Conservation (phyloP, 2,888 invertebrate species). For the Nematopogon swammerdamellus region DNA sequence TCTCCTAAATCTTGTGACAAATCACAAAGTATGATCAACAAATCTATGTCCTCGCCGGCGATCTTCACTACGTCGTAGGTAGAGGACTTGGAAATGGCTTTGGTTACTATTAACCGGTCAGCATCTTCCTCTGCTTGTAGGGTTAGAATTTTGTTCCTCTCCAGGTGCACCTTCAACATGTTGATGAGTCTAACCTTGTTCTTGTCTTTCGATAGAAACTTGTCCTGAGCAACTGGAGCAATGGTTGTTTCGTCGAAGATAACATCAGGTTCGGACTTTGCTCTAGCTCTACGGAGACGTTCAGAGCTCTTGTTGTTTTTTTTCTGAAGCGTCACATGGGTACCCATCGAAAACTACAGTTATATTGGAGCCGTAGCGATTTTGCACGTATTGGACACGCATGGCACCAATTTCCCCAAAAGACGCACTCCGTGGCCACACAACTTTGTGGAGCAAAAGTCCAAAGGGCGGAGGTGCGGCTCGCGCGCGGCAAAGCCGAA, state of each 20-base stretch:
- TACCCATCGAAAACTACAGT: conserved; percentile 6
- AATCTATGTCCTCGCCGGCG: conserved; percentile 1
- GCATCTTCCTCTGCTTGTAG: conserved; percentile 5
- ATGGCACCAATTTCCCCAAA: no score
- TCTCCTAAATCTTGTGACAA: background rate
- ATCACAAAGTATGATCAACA: background rate
- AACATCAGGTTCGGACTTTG: conserved; percentile 7
- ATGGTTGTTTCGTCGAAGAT: conserved; percentile 6
- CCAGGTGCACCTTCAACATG: conserved; percentile 2
- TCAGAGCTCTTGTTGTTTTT: conserved; percentile 8
- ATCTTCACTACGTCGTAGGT: background rate
- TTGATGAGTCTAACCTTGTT: conserved; percentile 8
- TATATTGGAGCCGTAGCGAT: conserved; percentile 7
- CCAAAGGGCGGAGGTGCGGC: no score
- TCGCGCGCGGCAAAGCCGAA: no score
- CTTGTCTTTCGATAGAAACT: conserved; percentile 7
- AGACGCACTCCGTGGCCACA: no score
- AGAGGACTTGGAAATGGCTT: conserved; percentile 1
- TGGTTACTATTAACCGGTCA: background rate
- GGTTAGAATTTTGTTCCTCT: conserved; percentile 1
- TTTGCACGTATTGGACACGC: no score
- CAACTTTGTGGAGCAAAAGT: no score
- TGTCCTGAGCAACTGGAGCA: conserved; percentile 2
- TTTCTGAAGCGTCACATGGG: conserved; percentile 7
- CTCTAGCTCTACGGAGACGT: conserved; percentile 7